phyloP scores from a whole-genome alignment of 2,888 invertebrate species.

The Horisme vitalbata region DNA sequence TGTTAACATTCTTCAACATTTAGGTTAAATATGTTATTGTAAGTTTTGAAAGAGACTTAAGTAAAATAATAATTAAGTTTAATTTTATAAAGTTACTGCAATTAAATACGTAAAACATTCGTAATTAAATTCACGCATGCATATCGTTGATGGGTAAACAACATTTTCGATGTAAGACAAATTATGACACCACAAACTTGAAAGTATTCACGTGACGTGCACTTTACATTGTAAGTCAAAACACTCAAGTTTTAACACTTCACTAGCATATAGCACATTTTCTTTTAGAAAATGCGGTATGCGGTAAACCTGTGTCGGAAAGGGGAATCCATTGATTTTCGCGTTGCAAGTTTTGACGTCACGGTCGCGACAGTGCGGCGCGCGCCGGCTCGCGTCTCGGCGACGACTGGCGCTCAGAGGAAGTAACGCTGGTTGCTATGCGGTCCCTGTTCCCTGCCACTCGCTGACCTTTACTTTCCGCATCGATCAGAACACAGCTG shows the following conservation, averaged over 20 bases:
- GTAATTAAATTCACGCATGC: conserved; percentile 18
- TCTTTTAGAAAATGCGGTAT: conserved; percentile 78
- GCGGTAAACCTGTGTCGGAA: conserved; percentile 66
- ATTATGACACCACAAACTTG: conserved; percentile 72
- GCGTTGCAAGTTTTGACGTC: conserved; percentile 72
- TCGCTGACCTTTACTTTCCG: conserved; percentile 56
- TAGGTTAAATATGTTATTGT: conserved; percentile 18
- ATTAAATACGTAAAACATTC: conserved; percentile 20
- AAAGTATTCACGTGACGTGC: conserved; percentile 69
- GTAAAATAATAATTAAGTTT: too few relatives aligned
- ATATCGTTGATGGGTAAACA: conserved; percentile 8
- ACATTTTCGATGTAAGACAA: conserved; percentile 43
- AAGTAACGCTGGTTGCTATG: conserved; percentile 69
- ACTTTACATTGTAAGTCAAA: conserved; percentile 48
- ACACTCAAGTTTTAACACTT: conserved; percentile 66
- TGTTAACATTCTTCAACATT: conserved; percentile 24
- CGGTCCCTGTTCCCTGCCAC: conserved; percentile 55
- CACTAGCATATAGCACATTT: conserved; percentile 78
- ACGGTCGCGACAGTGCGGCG: conserved; percentile 70
- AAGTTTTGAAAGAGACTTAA: conserved; percentile 7
- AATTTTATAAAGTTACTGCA: neutral
- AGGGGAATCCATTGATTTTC: conserved; percentile 78
- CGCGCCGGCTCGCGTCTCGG: conserved; percentile 76
- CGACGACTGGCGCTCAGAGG: conserved; percentile 69
- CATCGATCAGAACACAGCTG: conserved; percentile 50